Evolutionary conservation across 2,888 invertebrate species (phyloP), one percentile per base, ranked within the genome.

Genomic region (Smittia aterrima): DNA sequence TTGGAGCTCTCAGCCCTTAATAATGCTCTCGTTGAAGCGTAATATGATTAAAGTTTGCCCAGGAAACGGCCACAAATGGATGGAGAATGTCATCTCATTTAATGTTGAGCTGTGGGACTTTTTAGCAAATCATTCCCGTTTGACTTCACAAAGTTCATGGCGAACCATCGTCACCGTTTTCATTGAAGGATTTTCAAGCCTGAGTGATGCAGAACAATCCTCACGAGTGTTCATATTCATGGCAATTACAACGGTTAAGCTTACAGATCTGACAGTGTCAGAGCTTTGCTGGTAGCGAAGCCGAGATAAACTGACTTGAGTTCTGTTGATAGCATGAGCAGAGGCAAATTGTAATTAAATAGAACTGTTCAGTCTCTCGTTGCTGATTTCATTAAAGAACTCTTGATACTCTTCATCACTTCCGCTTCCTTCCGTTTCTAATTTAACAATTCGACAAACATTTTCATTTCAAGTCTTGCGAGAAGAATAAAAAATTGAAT

Each of bases 361-460:
- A 32, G 32, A n/a, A 53, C 18, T 53, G 18, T 24, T 58, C 20
- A 58, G 53, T 53, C 16, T 58, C 58, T 24, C 58, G 24, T 24
- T 18, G 16, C 53, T 53, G 53, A n/a, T 53, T 18, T 58, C 58
- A 18, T 18, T 22, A 58, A 18, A 58, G 11, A 58, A 16, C 20
- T 58, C 58, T 58, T 24, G 24, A 58, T 22, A 58, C 20, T 64
- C 24, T 64, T 54, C 9, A 22, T 70, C 27, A 13, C 16, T 27
- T 27, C 16, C 53, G 22, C 54, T 70, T 70, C 70, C 70, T 70
- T 70, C 70, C 70, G 53, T 20, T 54, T 70, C 70, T 53, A 54
- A 70, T 70, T 70, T 54, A 53, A 41, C 70, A 54, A 53, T 70
- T 54, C 70, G 25, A 27, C 70, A 54, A 58, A 22, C 58, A 58